Conservation (phyloP, 2,888 invertebrate genomes). For the Beris chalybata region DNA sequence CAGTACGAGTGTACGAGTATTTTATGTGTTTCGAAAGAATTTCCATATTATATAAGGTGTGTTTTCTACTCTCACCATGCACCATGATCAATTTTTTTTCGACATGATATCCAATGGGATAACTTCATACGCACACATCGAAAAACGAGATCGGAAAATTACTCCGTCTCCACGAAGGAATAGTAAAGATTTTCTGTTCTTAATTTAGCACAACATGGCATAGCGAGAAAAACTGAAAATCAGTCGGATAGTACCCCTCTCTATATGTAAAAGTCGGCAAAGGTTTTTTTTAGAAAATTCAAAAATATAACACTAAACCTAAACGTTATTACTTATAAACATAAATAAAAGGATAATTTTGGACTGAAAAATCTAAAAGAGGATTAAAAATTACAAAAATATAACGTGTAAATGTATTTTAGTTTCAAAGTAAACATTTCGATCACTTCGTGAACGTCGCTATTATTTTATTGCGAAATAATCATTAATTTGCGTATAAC, state of each 20-base stretch:
- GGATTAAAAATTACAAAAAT: constrained; percentile 19
- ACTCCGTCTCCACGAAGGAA: constrained; percentile 3
- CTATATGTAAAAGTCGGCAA: constrained; percentile 39
- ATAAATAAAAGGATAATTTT: constrained; percentile 39
- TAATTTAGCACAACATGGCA: constrained; percentile 38
- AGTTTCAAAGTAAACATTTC: constrained; percentile 12
- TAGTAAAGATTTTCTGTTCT: constrained; percentile 32
- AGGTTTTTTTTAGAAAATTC: constrained; percentile 38
- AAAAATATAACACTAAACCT: constrained; percentile 37
- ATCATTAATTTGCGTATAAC: no score
- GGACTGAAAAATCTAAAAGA: constrained; percentile 33
- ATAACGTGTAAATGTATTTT: constrained; percentile 23
- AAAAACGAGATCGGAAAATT: constrained; percentile 2
- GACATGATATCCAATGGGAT: constrained; percentile 21
- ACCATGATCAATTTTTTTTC: background rate
- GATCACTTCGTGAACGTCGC: constrained; percentile 17
- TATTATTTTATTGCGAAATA: background rate
- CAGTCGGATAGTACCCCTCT: constrained; percentile 39
- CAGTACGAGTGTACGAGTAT: background rate
- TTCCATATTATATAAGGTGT: constrained; percentile 25
- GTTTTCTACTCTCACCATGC: constrained; percentile 17
- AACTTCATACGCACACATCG: constrained; percentile 3
- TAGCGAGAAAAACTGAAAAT: constrained; percentile 36
- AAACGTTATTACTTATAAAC: constrained; percentile 38
- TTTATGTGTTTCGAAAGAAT: constrained; percentile 9